Evolutionary conservation across 2,113 vertebrate species (phyloP), one percentile per base, ranked within the genome.

Genomic region (Siniperca chuatsi): DNA sequence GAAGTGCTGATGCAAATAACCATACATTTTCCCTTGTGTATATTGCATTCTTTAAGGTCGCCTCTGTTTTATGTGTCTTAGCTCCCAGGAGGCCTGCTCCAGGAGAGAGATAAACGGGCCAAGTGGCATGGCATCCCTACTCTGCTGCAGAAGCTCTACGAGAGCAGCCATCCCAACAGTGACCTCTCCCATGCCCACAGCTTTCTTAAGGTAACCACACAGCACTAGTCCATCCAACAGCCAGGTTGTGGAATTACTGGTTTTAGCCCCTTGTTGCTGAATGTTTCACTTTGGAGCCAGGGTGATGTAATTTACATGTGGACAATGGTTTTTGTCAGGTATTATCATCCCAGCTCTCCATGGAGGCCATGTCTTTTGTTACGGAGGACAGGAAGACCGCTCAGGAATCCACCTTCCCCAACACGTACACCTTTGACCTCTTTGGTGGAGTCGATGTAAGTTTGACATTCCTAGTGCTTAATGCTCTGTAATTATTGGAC

Each of bases 401-500:
- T 90, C 98, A 98, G 94, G 97, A 99, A 94, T 97, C 97, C 86
- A 97, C 97, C 75, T 99, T 97, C 67, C 98, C 98, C 84, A 99
- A 99, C 92, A 99, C 98, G 0, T 97, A 99, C 93, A 98, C 97
- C 0, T 99, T 99, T 95, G 98, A 99, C 84, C 96, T 99, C 58
- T 99, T 99, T 92, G 98, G 98, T 89, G 98, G 98, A 93, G 98
- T 99, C 0, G 97, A 99, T 94, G 98, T 99, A 95, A 99, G 98
- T 97, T 58, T 62, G 44, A 75, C 16, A 76, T 69, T 33, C 13
- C 4, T 35, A 4, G 0, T 61, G 11, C 16, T 15, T 35, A 8
- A 66, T 33, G 29, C 25, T 33, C 11, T 71, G 10, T 70, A 70
- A 21, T 62, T 67, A 54, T 81, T 20, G n/a, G 2, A 62, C 54